A percentile compares a stretch with the other conserved stretches of the same genome.
Evolutionary conservation across 2,113 vertebrate species (phyloP).

Genomic region (Neogobius melanostomus): DNA sequence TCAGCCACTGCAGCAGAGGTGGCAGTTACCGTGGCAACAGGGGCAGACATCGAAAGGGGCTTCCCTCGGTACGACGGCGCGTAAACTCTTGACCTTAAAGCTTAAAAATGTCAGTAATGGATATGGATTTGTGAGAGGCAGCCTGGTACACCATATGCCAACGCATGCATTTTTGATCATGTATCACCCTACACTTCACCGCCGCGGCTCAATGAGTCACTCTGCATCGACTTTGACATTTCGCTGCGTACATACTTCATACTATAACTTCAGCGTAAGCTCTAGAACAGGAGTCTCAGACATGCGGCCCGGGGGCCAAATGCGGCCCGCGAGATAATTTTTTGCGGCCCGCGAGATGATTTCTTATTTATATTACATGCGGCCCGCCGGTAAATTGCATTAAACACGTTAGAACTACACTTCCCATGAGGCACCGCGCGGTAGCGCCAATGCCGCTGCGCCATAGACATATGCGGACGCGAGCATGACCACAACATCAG

Average conservation of each 20-base stretch:
- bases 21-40: conserved; percentile 68
- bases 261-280: background rate
- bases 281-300: too few species aligned
- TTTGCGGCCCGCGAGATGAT: too few species aligned
- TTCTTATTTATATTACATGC: too few species aligned
- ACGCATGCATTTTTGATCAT: conserved; percentile 62
- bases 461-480: too few species aligned
- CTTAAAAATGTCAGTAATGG: conserved; percentile 59
- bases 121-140: conserved; percentile 58
- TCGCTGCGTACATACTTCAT: background rate
- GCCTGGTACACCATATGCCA: conserved; percentile 59
- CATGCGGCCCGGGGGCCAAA: too few species aligned
- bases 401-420: too few species aligned
- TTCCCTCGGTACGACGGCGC: conserved; percentile 50
- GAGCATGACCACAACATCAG: too few species aligned
- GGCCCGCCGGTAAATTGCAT: too few species aligned
- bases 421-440: too few species aligned
- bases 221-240: conserved; percentile 14
- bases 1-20: conserved; percentile 1
- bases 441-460: too few species aligned
- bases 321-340: too few species aligned
- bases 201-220: conserved; percentile 31
- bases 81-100: conserved; percentile 68
- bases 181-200: conserved; percentile 10
- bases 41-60: conserved; percentile 61